Evolutionary conservation across 2,888 invertebrate species (phyloP), one percentile per base, ranked within the genome.

Genomic region (Trachelus tabidus): DNA sequence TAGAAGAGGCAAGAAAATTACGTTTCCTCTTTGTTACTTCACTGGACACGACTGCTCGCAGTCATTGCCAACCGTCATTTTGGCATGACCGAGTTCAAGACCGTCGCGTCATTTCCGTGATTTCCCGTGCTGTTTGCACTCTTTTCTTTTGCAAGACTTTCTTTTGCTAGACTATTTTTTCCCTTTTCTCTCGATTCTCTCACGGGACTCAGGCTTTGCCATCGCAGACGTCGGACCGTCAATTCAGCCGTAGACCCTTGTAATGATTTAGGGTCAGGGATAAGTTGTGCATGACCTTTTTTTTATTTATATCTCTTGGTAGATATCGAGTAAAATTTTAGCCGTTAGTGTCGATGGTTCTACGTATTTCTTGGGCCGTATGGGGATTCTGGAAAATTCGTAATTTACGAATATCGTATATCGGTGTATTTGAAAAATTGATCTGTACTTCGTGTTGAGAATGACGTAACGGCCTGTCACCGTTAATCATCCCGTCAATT

Each of bases 31-130:
- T 23, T 9, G 23, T 30, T n/a, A 1, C 74, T 30, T n/a, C 12
- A 31, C 11, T 15, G 56, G 15, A 30, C 30, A 23, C 15, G 69
- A n/a, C 30, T 23, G 68, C 68, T 37, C 40, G 56, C 31, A 75
- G 56, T 75, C 75, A 73, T 77, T 56, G 77, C 73, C 77, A 77
- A 77, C 77, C 73, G 77, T 77, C 77, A 73, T 77, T 73, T 77
- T 73, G 77, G 56, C 73, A 35, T 23, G 73, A 73, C 56, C 68
- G 73, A 77, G 71, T 71, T 71, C 71, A 71, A 71, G 71, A 71
- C 0, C 71, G 33, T 1, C 71, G 33, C 31, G 71, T 31, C 31
- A 71, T 4, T 71, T 71, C 71, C 71, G 15, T 31, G 3, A 12
- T 71, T 71, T 11, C 6, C 11, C 15, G 0, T 23, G 56, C 23